These are phyloP conservation scores for Elegia similella DNA, from an alignment of 2,888 invertebrate species.

Conservation along the genomic window DNA sequence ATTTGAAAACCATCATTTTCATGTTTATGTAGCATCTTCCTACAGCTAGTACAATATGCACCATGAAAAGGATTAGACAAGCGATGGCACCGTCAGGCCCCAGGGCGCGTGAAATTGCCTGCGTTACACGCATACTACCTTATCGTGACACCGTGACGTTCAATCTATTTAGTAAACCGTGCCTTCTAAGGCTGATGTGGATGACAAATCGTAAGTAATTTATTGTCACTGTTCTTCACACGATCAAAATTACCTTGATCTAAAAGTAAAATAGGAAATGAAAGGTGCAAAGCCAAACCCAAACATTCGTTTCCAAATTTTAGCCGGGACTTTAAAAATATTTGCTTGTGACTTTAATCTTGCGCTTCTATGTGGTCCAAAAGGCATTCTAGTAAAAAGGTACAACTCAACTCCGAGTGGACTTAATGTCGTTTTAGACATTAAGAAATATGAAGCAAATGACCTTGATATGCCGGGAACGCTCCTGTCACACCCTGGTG, in stretches of 20 bases:
- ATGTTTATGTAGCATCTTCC: too few relatives aligned
- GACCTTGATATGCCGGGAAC: too few relatives aligned
- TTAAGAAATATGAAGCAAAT: too few relatives aligned
- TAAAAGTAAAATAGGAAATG: background rate
- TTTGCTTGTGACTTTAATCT: too few relatives aligned
- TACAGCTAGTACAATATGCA: background rate
- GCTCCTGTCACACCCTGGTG: too few relatives aligned
- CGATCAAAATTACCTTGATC: background rate
- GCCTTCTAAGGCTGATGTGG: background rate
- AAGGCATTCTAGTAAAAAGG: too few relatives aligned
- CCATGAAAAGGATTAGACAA: conserved; percentile 1
- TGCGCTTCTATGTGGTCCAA: too few relatives aligned
- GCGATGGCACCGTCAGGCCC: background rate
- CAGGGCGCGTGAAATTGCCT: background rate
- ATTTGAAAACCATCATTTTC: too few relatives aligned
- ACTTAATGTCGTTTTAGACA: too few relatives aligned
- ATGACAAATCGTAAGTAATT: background rate
- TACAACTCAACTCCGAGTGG: too few relatives aligned
- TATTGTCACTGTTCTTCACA: background rate
- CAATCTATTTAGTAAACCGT: background rate
- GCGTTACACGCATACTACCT: conserved; percentile 1
- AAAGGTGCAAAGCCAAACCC: background rate
- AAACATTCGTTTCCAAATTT: too few relatives aligned
- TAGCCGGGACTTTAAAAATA: too few relatives aligned
- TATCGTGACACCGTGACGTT: background rate